A percentile compares a stretch with the other conserved stretches of the same genome.
These are phyloP conservation scores for Baronia brevicornis DNA, from an alignment of 2,888 invertebrate species.

Conservation along the genomic window DNA sequence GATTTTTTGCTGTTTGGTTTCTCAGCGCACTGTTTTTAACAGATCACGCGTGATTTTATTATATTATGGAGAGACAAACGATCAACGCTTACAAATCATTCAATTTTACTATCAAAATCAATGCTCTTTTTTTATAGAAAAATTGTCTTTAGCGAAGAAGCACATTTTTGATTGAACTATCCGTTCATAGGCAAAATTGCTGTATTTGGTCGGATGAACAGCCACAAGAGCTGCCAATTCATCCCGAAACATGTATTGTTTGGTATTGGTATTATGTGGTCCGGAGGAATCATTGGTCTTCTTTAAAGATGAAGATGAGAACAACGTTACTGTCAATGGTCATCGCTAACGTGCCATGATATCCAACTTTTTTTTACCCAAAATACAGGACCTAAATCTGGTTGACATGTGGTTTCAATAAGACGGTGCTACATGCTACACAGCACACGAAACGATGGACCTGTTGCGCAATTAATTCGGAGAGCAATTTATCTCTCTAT, in stretches of 20 bases:
- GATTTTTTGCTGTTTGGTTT: too few relatives aligned
- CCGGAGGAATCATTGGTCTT: constrained; percentile 35
- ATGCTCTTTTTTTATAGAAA: too few relatives aligned
- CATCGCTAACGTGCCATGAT: constrained; percentile 25
- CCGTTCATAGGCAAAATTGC: constrained; percentile 32
- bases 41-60: too few relatives aligned
- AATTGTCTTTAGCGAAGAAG: too few relatives aligned
- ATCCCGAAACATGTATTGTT: constrained; percentile 37
- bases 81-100: too few relatives aligned
- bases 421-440: too few relatives aligned
- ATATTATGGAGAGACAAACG: too few relatives aligned
- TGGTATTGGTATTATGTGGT: constrained; percentile 42
- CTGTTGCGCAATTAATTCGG: constrained; percentile 19
- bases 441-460: constrained; percentile 23
- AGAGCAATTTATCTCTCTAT: constrained; percentile 11
- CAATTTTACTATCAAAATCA: too few relatives aligned
- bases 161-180: too few relatives aligned
- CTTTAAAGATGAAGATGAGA: constrained; percentile 29
- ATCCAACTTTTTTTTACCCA: constrained; percentile 17
- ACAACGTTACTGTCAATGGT: constrained; percentile 25
- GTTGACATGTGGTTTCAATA: too few relatives aligned
- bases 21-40: too few relatives aligned
- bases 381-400: constrained; percentile 12
- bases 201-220: constrained; percentile 16
- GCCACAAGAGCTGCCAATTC: constrained; percentile 21